phyloP scores from a whole-genome alignment of 2,888 invertebrate species.

The Drosophila tanythrix region DNA sequence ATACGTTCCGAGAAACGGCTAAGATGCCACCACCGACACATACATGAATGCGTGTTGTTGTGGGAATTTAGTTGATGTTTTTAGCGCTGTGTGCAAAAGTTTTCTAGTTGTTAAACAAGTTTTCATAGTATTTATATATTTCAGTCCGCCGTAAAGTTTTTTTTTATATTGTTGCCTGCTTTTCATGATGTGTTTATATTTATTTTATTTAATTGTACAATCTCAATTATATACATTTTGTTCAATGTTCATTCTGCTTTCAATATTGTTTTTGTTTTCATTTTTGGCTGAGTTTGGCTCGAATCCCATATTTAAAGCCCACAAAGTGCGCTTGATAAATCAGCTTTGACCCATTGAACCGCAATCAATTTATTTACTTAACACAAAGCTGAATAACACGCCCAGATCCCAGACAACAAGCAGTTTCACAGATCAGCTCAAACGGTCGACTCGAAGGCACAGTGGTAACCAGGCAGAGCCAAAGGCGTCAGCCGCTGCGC shows the following conservation, averaged over 20 bases:
- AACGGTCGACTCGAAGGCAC: conserved; percentile 20
- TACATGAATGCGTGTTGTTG: neutral
- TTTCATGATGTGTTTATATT: conserved; percentile 37
- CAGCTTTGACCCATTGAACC: conserved; percentile 50
- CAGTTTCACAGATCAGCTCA: conserved; percentile 31
- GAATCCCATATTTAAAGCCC: conserved; percentile 1
- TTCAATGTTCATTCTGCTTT: neutral
- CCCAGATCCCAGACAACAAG: conserved; percentile 26
- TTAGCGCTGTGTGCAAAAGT: conserved; percentile 50
- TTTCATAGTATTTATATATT: conserved; percentile 35
- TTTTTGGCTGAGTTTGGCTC: neutral
- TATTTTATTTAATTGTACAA: conserved; percentile 10
- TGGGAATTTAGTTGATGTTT: conserved; percentile 41
- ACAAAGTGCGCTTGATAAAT: conserved; percentile 36
- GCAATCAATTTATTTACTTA: conserved; percentile 61
- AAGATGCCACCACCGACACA: neutral
- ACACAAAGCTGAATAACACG: conserved; percentile 21
- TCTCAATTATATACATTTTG: conserved; percentile 3
- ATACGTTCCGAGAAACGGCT: neutral
- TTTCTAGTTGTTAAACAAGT: conserved; percentile 65
- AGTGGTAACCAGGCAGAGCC: conserved; percentile 29
- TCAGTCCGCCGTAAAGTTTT: too few species aligned
- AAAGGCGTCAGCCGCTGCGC: conserved; percentile 47
- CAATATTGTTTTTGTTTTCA: neutral
- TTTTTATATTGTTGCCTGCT: conserved; percentile 6